A percentile compares a stretch with the other conserved stretches of the same genome.
Evolutionary conservation across 1,140 invertebrate species (phyloP).

Genomic region (Eupristina koningsbergeri): DNA sequence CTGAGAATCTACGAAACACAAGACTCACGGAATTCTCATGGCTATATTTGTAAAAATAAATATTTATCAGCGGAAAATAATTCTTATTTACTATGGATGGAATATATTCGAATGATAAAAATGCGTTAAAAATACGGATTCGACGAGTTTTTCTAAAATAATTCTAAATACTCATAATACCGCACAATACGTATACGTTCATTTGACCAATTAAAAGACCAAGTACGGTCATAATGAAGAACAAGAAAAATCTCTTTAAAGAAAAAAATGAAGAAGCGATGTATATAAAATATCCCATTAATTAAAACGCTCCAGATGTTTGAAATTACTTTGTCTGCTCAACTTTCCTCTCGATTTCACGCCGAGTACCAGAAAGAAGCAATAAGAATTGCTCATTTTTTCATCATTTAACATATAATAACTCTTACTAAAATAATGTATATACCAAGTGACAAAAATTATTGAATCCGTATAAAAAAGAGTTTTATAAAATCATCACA

Average conservation of each 20-base stretch:
- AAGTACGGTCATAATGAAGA: not conserved
- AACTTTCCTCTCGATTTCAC: constrained; percentile 60
- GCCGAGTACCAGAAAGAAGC: constrained; percentile 54
- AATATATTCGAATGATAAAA: not conserved
- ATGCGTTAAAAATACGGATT: not conserved
- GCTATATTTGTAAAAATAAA: not conserved
- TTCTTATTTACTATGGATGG: not conserved
- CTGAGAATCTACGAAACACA: not conserved
- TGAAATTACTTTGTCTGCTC: constrained; percentile 68
- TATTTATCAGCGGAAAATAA: not conserved
- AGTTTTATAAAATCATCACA: not conserved
- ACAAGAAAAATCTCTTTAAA: constrained; percentile 22
- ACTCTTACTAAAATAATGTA: constrained; percentile 11
- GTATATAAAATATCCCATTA: constrained; percentile 69
- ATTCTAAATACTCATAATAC: not conserved
- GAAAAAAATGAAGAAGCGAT: constrained; percentile 55
- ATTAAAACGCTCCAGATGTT: constrained; percentile 71
- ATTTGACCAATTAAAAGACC: constrained; percentile 56
- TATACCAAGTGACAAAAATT: not conserved
- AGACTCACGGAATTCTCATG: not conserved
- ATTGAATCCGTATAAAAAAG: not conserved
- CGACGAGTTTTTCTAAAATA: not conserved
- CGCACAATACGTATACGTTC: constrained; percentile 57
- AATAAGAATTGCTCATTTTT: constrained; percentile 28
- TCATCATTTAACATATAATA: not conserved